These are phyloP conservation scores for Stomorhina lunata DNA, from an alignment of 2,888 invertebrate genomes.

Conservation along the genomic window DNA sequence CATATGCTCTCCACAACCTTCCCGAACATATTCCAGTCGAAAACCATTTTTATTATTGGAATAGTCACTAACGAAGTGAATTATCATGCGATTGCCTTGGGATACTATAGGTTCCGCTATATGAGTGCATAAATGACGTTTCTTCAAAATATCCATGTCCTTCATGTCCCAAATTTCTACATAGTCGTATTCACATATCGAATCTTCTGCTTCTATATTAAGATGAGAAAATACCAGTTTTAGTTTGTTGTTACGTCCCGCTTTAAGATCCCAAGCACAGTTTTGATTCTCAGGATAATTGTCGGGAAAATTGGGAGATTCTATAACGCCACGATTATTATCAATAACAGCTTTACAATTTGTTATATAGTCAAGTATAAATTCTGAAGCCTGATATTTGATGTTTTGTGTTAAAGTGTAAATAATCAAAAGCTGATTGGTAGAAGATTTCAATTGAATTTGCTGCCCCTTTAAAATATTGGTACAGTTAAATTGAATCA, in stretches of 20 bases:
- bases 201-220: slow-evolving; percentile 80
- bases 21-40: slow-evolving; percentile 88
- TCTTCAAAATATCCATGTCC: slow-evolving; percentile 77
- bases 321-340: slow-evolving; percentile 86
- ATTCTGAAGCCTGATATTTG: slow-evolving; percentile 52
- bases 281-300: slow-evolving; percentile 84
- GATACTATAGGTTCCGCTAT: slow-evolving; percentile 69
- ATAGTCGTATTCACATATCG: slow-evolving; percentile 83
- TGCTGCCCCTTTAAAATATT: neutral
- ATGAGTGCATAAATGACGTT: slow-evolving; percentile 69
- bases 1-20: slow-evolving; percentile 89
- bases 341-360: slow-evolving; percentile 71
- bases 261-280: slow-evolving; percentile 89
- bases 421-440: slow-evolving; percentile 73
- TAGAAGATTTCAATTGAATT: slow-evolving; percentile 68
- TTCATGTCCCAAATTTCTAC: slow-evolving; percentile 80
- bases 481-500: slow-evolving; percentile 70
- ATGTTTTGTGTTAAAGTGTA: slow-evolving; percentile 67
- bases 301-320: slow-evolving; percentile 92
- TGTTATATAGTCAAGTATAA: slow-evolving; percentile 72
- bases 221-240: slow-evolving; percentile 92
- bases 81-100: slow-evolving; percentile 78
- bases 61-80: slow-evolving; percentile 84
- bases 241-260: slow-evolving; percentile 87
- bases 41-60: slow-evolving; percentile 84